phyloP scores from a whole-genome alignment of 2,113 vertebrate genomes.

The Raphicerus campestris region DNA sequence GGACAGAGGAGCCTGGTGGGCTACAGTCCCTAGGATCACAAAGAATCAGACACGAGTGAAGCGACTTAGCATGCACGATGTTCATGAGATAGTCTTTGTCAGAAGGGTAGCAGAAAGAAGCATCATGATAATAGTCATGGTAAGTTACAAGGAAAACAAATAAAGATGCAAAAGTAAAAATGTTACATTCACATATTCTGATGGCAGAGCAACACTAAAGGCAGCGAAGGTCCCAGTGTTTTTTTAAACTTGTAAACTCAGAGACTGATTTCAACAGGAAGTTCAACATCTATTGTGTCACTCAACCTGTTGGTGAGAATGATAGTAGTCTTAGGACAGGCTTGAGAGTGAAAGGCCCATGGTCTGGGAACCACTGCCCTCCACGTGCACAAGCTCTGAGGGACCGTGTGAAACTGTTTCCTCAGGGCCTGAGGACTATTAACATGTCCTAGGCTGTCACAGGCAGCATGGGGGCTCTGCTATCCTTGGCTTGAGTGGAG shows the following conservation, averaged over 20 bases:
- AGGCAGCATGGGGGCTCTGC: neutral
- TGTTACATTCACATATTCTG: neutral
- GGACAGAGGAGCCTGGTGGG: neutral
- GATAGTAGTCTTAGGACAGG: neutral
- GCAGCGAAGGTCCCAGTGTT: neutral
- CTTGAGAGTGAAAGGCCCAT: neutral
- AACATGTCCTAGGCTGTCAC: neutral
- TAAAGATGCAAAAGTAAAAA: neutral
- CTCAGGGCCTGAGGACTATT: neutral
- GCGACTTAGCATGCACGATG: neutral
- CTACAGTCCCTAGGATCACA: neutral
- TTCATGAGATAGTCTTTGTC: neutral
- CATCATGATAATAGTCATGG: neutral
- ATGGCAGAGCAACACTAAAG: neutral
- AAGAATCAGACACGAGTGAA: neutral
- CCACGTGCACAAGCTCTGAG: neutral
- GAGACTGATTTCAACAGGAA: neutral
- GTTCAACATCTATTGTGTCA: neutral
- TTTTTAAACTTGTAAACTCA: neutral
- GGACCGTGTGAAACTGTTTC: neutral
- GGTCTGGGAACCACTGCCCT: neutral
- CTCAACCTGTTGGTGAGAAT: neutral
- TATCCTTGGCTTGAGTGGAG: neutral
- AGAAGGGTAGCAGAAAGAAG: neutral
- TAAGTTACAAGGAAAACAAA: neutral